Evolutionary conservation across 2,113 vertebrate genomes (phyloP).

Genomic region (Todiramphus chloris): DNA sequence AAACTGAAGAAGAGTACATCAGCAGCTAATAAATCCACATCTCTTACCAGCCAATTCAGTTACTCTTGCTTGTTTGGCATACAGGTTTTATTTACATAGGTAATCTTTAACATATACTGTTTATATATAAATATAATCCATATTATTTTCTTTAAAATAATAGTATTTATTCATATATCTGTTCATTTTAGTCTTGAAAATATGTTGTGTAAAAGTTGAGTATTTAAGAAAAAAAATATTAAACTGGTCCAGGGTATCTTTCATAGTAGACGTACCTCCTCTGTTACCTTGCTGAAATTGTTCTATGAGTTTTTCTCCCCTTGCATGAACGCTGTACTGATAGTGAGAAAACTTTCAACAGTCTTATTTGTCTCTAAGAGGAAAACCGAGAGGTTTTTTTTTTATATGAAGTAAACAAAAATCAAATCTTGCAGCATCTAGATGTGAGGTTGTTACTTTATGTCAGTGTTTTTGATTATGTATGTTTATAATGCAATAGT

Average conservation of each 20-base stretch:
- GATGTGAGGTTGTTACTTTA: not conserved
- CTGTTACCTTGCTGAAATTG: not conserved
- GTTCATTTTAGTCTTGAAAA: not conserved
- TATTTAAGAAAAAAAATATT: not conserved
- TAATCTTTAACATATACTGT: not conserved
- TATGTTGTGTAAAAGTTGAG: not conserved
- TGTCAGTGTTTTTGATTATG: not conserved
- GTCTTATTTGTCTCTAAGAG: not conserved
- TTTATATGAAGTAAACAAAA: not conserved
- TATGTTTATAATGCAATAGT: not conserved
- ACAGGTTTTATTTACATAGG: not conserved
- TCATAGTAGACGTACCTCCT: not conserved
- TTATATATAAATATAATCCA: not conserved
- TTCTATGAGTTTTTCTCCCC: not conserved
- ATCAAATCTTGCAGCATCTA: not conserved
- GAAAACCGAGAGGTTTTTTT: not conserved
- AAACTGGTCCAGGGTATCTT: not conserved
- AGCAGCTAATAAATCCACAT: conserved; percentile 71
- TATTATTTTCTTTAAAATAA: not conserved
- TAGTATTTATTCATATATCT: not conserved
- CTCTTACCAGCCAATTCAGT: not conserved
- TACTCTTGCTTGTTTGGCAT: conserved; percentile 6
- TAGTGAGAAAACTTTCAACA: not conserved
- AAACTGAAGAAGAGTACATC: conserved; percentile 61
- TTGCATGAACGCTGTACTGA: not conserved